Conservation (phyloP, 2,888 invertebrate genomes). For the Sinodicranocentrus sp. region DNA sequence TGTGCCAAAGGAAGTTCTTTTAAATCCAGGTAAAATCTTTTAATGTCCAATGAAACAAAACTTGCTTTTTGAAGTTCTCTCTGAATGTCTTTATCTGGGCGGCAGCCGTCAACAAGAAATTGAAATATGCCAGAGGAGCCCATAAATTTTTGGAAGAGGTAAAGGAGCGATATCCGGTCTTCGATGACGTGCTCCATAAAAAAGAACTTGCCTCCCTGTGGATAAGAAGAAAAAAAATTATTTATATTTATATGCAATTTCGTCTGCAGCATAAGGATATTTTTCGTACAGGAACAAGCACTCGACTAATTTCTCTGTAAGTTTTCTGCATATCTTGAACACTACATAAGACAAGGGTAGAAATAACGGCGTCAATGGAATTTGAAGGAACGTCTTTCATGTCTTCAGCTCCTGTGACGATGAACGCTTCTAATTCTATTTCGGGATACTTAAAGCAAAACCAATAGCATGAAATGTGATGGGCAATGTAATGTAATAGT, state of each 20-base stretch:
- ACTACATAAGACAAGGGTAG: conserved; percentile 77
- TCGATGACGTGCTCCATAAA: conserved; percentile 77
- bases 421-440: conserved; percentile 71
- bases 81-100: conserved; percentile 74
- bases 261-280: neutral
- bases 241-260: neutral
- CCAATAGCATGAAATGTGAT: neutral
- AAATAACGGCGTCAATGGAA: conserved; percentile 77
- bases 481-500: neutral
- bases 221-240: too few relatives aligned
- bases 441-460: conserved; percentile 68
- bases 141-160: conserved; percentile 68
- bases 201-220: conserved; percentile 77
- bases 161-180: conserved; percentile 61
- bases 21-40: conserved; percentile 12
- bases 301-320: conserved; percentile 77
- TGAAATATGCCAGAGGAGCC: conserved; percentile 71
- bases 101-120: conserved; percentile 73
- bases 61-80: conserved; percentile 55
- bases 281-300: conserved; percentile 77
- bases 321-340: conserved; percentile 73
- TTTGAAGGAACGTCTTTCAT: conserved; percentile 76
- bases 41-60: conserved; percentile 10
- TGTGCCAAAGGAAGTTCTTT: conserved; percentile 13
- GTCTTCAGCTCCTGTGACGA: conserved; percentile 73